Conservation (phyloP, 2,113 vertebrate genomes). For the Petrocephalus microphthalmus region DNA sequence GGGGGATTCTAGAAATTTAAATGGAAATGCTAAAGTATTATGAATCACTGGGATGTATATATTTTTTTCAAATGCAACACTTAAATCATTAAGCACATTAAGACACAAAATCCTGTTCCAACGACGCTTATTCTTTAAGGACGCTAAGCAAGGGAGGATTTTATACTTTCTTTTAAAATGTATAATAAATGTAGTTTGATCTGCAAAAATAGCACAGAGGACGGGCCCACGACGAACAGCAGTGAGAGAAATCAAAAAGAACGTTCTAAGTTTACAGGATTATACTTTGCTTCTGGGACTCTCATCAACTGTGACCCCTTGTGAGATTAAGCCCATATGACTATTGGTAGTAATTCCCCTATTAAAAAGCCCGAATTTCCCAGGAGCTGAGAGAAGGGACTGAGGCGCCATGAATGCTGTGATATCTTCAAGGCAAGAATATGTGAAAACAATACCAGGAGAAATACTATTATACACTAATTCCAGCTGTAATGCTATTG, state of each 20-base stretch:
- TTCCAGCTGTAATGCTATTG: neutral
- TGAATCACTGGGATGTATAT: neutral
- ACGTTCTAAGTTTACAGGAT: constrained; percentile 18
- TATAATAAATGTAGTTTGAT: neutral
- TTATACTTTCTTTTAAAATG: neutral
- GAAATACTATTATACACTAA: neutral
- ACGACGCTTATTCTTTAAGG: neutral
- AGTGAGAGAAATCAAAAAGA: neutral
- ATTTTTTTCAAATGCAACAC: neutral
- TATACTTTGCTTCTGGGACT: constrained; percentile 10
- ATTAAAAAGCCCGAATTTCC: constrained; percentile 1
- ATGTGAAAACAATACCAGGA: neutral
- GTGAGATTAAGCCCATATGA: constrained; percentile 7
- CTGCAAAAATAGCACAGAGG: neutral
- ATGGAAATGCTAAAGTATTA: neutral
- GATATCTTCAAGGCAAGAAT: neutral
- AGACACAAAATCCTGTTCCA: neutral
- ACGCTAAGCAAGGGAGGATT: neutral
- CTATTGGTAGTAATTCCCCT: constrained; percentile 4
- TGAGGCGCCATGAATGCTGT: neutral
- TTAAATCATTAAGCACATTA: neutral
- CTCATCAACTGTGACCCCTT: neutral
- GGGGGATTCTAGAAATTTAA: neutral
- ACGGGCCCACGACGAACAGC: neutral
- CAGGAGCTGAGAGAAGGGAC: neutral